phyloP scores from a whole-genome alignment of 2,888 invertebrate species.

The Endomychus coccineus region DNA sequence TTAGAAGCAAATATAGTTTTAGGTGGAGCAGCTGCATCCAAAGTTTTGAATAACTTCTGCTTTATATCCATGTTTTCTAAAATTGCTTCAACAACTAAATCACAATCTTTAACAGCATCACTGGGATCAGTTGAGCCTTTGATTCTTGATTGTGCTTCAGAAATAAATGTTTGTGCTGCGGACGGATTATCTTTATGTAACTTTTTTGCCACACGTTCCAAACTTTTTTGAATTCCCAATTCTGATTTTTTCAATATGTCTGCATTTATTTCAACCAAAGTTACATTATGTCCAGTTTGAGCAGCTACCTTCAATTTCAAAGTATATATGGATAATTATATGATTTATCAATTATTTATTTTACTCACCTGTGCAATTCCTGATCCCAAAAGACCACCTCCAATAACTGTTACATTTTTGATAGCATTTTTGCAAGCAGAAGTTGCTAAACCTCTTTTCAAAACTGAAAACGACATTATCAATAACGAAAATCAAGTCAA shows the following conservation, averaged over 20 bases:
- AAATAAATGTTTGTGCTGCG: slow-evolving; percentile 60
- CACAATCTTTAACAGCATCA: slow-evolving; percentile 57
- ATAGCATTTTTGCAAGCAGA: slow-evolving; percentile 44
- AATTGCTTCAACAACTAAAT: slow-evolving; percentile 79
- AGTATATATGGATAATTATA: slow-evolving; percentile 21
- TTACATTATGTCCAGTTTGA: slow-evolving; percentile 74
- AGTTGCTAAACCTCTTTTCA: slow-evolving; percentile 41
- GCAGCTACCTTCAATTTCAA: slow-evolving; percentile 90
- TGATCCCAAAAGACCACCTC: slow-evolving; percentile 83
- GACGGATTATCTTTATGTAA: slow-evolving; percentile 58
- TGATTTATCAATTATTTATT: slow-evolving; percentile 6
- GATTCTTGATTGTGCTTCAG: slow-evolving; percentile 54
- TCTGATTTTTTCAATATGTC: slow-evolving; percentile 67
- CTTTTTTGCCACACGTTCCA: slow-evolving; percentile 74
- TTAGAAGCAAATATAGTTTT: slow-evolving; percentile 81
- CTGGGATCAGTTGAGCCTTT: slow-evolving; percentile 54
- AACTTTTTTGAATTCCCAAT: slow-evolving; percentile 58
- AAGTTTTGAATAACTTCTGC: slow-evolving; percentile 63
- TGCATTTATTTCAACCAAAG: slow-evolving; percentile 68
- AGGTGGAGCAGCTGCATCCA: slow-evolving; percentile 65
- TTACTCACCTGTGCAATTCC: slow-evolving; percentile 78
- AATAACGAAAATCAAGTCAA: too few relatives aligned
- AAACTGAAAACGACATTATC: slow-evolving; percentile 20
- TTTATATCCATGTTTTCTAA: slow-evolving; percentile 69
- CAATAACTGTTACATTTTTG: slow-evolving; percentile 75